phyloP scores from a whole-genome alignment of 2,797 vertebrate genomes.

The Catamblyrhynchus diadema region DNA sequence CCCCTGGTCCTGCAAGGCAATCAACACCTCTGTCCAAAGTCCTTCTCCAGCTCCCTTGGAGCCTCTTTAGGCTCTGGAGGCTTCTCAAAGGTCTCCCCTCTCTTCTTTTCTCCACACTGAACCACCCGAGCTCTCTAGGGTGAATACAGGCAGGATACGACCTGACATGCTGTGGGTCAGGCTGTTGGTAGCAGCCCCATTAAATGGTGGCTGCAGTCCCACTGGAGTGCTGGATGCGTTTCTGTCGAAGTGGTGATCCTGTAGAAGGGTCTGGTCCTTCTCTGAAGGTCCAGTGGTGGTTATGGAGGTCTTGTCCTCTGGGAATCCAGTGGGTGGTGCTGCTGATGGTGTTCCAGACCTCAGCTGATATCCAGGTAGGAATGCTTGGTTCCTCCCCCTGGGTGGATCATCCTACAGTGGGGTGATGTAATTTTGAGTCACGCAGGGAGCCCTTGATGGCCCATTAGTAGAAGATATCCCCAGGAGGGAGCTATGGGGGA shows the following conservation, averaged over 20 bases:
- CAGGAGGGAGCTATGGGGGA: neutral
- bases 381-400: neutral
- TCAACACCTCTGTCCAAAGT: neutral
- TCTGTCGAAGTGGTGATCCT: accelerated
- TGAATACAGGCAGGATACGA: neutral
- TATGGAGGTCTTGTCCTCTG: neutral
- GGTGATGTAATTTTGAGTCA: neutral
- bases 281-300: neutral
- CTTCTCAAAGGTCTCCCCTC: neutral
- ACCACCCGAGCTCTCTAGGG: neutral
- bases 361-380: neutral
- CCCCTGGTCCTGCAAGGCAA: neutral
- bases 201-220: neutral
- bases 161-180: neutral
- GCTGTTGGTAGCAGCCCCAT: neutral
- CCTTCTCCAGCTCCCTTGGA: neutral
- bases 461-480: neutral
- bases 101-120: neutral
- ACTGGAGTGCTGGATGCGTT: neutral
- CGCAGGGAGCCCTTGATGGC: neutral
- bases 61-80: neutral
- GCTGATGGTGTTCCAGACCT: no score
- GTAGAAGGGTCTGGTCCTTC: neutral
- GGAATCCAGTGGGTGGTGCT: neutral
- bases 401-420: neutral